phyloP scores from a whole-genome alignment of 2,113 vertebrate species.

The Calyptommatus sinebrachiatus region DNA sequence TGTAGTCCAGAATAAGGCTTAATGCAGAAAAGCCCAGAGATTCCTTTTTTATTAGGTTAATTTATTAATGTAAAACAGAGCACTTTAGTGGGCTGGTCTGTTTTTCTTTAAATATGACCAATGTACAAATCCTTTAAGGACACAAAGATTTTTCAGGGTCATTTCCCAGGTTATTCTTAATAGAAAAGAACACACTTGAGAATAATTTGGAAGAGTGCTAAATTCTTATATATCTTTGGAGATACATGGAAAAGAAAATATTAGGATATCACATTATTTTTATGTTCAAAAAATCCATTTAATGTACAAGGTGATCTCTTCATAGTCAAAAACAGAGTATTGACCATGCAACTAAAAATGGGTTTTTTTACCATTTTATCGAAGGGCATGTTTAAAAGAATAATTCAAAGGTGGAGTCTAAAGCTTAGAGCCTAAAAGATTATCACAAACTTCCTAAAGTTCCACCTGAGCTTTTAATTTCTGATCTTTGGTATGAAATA shows the following conservation, averaged over 20 bases:
- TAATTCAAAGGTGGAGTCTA: not conserved
- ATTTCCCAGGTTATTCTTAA: too few relatives aligned
- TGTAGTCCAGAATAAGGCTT: too few relatives aligned
- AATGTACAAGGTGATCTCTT: not conserved
- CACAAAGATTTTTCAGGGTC: not conserved
- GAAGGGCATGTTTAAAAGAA: not conserved
- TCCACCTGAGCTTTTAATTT: not conserved
- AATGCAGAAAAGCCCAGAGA: too few relatives aligned
- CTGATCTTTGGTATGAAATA: too few relatives aligned
- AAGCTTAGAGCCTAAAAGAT: not conserved
- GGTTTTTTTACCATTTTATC: not conserved
- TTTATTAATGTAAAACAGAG: not conserved
- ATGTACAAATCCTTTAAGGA: not conserved
- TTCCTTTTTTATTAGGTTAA: not conserved
- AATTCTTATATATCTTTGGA: too few relatives aligned
- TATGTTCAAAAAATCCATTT: too few relatives aligned
- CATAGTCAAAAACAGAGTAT: not conserved
- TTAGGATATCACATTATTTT: too few relatives aligned
- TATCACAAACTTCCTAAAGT: not conserved
- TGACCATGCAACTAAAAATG: not conserved
- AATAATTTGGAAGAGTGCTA: too few relatives aligned
- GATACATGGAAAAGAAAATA: too few relatives aligned
- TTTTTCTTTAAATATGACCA: too few relatives aligned
- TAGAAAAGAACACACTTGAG: too few relatives aligned
- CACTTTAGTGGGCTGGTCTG: not conserved